A percentile compares a stretch with the other conserved stretches of the same genome.
These are phyloP conservation scores for Cinclus mexicanus DNA, from an alignment of 2,113 vertebrate species.

Conservation along the genomic window DNA sequence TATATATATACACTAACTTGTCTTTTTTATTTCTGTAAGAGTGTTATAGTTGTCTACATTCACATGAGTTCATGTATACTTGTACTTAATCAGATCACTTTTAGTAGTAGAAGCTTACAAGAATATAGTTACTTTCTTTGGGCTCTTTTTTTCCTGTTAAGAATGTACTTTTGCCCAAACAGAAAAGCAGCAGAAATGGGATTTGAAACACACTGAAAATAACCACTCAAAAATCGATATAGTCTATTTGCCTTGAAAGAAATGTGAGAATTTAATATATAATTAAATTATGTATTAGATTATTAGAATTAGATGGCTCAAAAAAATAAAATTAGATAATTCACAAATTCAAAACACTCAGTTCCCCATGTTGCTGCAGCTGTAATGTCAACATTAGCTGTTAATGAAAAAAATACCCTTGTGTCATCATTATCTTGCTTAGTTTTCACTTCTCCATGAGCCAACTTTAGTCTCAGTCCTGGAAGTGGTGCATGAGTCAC, in stretches of 20 bases:
- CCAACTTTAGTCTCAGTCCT: neutral
- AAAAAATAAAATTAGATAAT: neutral
- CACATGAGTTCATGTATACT: neutral
- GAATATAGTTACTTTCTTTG: neutral
- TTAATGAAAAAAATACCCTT: neutral
- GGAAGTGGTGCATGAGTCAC: neutral
- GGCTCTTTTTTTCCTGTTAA: neutral
- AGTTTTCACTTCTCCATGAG: conserved; percentile 10
- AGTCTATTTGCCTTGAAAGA: neutral
- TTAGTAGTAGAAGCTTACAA: neutral
- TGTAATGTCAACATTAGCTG: neutral
- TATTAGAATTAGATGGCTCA: neutral
- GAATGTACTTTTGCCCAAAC: neutral
- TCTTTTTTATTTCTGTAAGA: neutral
- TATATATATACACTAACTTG: neutral
- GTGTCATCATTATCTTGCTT: neutral
- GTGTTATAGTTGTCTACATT: neutral
- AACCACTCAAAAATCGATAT: neutral
- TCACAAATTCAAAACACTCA: neutral
- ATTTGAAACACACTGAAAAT: neutral
- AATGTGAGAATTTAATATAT: neutral
- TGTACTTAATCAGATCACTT: neutral
- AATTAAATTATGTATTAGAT: neutral
- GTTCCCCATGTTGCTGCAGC: neutral
- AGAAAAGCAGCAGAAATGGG: neutral